These are phyloP conservation scores for Thunnus maccoyii DNA, from an alignment of 2,113 vertebrate species.

Conservation along the genomic window DNA sequence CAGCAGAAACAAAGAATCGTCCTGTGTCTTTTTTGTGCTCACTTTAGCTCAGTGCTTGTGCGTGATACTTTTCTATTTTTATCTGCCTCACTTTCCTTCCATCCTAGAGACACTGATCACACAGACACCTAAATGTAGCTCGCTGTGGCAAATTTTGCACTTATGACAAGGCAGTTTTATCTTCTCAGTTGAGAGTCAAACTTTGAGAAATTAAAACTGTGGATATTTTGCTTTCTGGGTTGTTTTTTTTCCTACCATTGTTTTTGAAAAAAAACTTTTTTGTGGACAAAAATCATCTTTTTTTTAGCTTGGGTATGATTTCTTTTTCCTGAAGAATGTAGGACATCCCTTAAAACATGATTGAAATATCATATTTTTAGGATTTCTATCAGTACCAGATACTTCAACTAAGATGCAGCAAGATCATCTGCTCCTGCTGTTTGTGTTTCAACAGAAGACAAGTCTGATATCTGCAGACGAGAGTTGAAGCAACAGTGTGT, in stretches of 20 bases:
- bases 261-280: not conserved
- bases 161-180: not conserved
- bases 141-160: slow-evolving; percentile 30
- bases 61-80: slow-evolving; percentile 57
- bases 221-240: not conserved
- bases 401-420: too few relatives aligned
- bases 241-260: not conserved
- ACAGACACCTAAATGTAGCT: slow-evolving; percentile 40
- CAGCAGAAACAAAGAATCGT: slow-evolving; percentile 29
- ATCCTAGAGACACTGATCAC: slow-evolving; percentile 26
- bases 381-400: too few relatives aligned
- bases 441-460: too few relatives aligned
- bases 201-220: not conserved
- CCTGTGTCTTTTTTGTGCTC: slow-evolving; percentile 33
- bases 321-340: too few relatives aligned
- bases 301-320: too few relatives aligned
- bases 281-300: too few relatives aligned
- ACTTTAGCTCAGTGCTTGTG: slow-evolving; percentile 13
- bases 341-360: too few relatives aligned
- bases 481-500: too few relatives aligned
- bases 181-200: slow-evolving; percentile 2
- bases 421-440: too few relatives aligned
- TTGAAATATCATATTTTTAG: too few relatives aligned
- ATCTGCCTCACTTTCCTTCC: slow-evolving; percentile 23
- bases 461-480: too few relatives aligned